A percentile compares a stretch with the other conserved stretches of the same genome.
These are phyloP conservation scores for Proterorhinus semilunaris DNA, from an alignment of 2,113 vertebrate genomes.

Conservation along the genomic window DNA sequence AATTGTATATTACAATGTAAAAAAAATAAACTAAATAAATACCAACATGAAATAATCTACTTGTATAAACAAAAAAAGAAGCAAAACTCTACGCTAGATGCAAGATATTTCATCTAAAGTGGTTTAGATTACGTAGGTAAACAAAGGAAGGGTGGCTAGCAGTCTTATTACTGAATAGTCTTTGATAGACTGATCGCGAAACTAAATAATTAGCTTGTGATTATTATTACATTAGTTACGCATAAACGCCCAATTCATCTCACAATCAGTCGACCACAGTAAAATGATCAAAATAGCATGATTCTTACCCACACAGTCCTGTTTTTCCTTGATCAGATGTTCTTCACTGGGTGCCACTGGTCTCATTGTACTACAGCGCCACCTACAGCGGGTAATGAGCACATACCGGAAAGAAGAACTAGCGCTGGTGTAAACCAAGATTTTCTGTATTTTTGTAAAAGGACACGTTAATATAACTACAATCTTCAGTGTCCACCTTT, in stretches of 20 bases:
- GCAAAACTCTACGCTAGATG: too few relatives aligned
- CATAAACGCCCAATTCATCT: too few relatives aligned
- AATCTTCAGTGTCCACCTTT: too few relatives aligned
- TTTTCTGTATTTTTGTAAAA: neutral
- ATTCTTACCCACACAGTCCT: conserved; percentile 28
- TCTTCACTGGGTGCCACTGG: conserved; percentile 33
- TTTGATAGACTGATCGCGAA: conserved; percentile 34
- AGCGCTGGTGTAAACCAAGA: neutral
- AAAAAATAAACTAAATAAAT: too few relatives aligned
- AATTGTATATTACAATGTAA: too few relatives aligned
- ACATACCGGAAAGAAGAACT: conserved; percentile 16
- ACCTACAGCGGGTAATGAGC: neutral
- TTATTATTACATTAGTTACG: too few relatives aligned
- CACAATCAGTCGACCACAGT: neutral
- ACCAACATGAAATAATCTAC: too few relatives aligned
- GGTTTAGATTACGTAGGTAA: neutral
- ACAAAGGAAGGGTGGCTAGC: neutral
- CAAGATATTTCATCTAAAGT: neutral
- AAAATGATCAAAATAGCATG: neutral
- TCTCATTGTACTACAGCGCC: conserved; percentile 25
- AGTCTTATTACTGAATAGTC: neutral
- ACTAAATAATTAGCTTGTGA: conserved; percentile 30
- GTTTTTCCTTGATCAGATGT: conserved; percentile 23
- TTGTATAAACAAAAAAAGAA: too few relatives aligned
- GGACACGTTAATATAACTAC: too few relatives aligned